A percentile compares a stretch with the other conserved stretches of the same genome.
Evolutionary conservation across 1,140 invertebrate genomes (phyloP).

Genomic region (Drosophila albomicans): DNA sequence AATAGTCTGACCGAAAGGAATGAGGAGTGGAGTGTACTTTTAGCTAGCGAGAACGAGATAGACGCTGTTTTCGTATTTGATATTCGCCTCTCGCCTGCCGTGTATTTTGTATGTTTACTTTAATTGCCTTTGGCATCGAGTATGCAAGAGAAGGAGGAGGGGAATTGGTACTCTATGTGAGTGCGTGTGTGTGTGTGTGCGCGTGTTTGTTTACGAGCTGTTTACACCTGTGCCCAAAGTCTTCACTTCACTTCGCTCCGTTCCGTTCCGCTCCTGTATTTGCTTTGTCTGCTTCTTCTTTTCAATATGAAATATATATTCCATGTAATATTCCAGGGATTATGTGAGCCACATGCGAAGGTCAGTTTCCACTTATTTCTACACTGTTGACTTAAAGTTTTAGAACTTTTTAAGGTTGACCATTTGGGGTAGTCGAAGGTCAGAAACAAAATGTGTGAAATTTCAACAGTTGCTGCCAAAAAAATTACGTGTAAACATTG

Average conservation of each 20-base stretch:
- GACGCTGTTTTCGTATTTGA: slow-evolving; percentile 29
- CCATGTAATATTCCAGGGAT: slow-evolving; percentile 38
- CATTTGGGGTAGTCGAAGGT: slow-evolving; percentile 25
- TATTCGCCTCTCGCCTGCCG: slow-evolving; percentile 33
- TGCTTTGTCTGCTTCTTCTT: not conserved
- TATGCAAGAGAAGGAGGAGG: not conserved
- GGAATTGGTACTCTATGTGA: not conserved
- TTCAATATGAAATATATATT: slow-evolving; percentile 25
- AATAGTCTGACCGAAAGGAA: slow-evolving; percentile 19
- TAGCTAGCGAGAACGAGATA: not conserved
- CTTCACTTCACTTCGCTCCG: slow-evolving; percentile 7
- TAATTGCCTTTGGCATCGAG: slow-evolving; percentile 66
- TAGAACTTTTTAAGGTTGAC: slow-evolving; percentile 13
- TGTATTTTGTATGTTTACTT: slow-evolving; percentile 63
- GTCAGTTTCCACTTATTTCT: slow-evolving; percentile 20
- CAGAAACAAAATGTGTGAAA: slow-evolving; percentile 23
- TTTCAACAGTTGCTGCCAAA: slow-evolving; percentile 20
- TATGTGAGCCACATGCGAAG: slow-evolving; percentile 29
- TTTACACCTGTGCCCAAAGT: slow-evolving; percentile 71
- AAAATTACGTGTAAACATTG: not conserved
- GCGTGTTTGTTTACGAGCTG: slow-evolving; percentile 68
- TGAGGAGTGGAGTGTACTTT: not conserved
- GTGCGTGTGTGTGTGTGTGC: slow-evolving; percentile 20
- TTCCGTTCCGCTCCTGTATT: not conserved
- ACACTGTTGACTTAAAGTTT: slow-evolving; percentile 36